phyloP scores from a whole-genome alignment of 2,797 vertebrate species.

The Cuniculus paca region DNA sequence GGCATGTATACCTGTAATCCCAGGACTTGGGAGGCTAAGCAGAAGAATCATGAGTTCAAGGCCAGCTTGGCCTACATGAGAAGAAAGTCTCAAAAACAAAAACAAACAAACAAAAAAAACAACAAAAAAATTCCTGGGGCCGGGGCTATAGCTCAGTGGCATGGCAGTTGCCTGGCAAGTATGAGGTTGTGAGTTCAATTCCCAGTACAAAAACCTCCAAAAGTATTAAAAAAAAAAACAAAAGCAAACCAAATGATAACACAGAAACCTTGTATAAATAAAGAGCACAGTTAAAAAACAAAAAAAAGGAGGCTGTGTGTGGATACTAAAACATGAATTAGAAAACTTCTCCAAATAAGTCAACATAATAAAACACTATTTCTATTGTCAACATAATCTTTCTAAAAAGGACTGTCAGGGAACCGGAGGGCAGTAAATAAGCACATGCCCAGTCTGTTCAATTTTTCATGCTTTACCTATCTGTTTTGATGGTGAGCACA shows the following conservation, averaged over 20 bases:
- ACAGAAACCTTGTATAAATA: neutral
- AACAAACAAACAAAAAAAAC: too few relatives aligned
- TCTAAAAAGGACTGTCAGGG: neutral
- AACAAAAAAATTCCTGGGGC: too few relatives aligned
- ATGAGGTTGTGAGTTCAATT: too few relatives aligned
- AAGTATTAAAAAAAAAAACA: neutral
- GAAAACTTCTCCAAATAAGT: neutral
- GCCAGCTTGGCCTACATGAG: neutral
- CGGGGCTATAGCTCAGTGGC: too few relatives aligned
- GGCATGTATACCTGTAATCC: neutral
- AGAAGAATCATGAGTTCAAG: neutral
- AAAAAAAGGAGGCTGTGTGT: neutral
- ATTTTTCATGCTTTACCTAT: slow-evolving; percentile 90
- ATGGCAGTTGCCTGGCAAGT: too few relatives aligned
- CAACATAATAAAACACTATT: neutral
- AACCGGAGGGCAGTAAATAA: neutral
- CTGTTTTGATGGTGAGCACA: slow-evolving; percentile 92
- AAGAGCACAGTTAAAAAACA: neutral
- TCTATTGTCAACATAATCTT: neutral
- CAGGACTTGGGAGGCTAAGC: neutral
- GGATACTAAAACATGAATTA: neutral
- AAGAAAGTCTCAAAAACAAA: neutral
- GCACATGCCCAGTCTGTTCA: fast-evolving
- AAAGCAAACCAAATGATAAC: neutral
- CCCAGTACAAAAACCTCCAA: too few relatives aligned